Percentiles rank a stretch among this genome's conserved stretches.
Evolutionary conservation across 2,113 vertebrate genomes (phyloP).

Genomic region (Pionites leucogaster): DNA sequence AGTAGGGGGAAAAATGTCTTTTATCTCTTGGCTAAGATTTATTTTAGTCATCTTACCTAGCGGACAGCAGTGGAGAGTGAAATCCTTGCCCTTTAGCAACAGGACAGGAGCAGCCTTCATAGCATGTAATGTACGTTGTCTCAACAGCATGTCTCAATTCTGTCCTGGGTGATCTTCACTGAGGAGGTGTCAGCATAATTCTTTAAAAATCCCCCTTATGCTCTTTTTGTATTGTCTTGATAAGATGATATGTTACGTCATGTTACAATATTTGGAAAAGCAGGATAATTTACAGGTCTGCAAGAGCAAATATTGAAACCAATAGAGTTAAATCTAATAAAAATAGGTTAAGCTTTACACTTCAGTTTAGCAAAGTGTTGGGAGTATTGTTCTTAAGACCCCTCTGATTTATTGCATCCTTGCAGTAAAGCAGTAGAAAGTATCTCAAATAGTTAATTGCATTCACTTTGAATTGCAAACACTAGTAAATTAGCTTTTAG

Average conservation of each 20-base stretch:
- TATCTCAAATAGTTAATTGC: not conserved
- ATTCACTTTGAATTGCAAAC: not conserved
- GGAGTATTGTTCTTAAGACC: not conserved
- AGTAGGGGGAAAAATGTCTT: not conserved
- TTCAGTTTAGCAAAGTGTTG: not conserved
- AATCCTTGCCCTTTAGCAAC: not conserved
- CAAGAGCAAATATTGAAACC: not conserved
- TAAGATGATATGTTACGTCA: not conserved
- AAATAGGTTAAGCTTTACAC: not conserved
- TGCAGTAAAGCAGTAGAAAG: not conserved
- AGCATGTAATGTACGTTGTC: accelerated
- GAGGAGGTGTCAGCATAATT: not conserved
- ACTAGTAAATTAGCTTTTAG: not conserved
- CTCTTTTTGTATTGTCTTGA: not conserved
- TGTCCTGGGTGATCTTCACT: not conserved
- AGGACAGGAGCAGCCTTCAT: not conserved
- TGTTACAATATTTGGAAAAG: not conserved
- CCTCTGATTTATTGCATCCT: not conserved
- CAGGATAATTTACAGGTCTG: not conserved
- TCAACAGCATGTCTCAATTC: not conserved
- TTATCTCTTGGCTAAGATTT: not conserved
- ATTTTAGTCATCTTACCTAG: not conserved
- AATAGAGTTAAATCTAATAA: not conserved
- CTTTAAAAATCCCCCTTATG: not conserved
- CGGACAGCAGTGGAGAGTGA: not conserved